A percentile compares a stretch with the other conserved stretches of the same genome.
These are phyloP conservation scores for Galerucella nymphaeae DNA, from an alignment of 2,888 invertebrate species.

Conservation along the genomic window DNA sequence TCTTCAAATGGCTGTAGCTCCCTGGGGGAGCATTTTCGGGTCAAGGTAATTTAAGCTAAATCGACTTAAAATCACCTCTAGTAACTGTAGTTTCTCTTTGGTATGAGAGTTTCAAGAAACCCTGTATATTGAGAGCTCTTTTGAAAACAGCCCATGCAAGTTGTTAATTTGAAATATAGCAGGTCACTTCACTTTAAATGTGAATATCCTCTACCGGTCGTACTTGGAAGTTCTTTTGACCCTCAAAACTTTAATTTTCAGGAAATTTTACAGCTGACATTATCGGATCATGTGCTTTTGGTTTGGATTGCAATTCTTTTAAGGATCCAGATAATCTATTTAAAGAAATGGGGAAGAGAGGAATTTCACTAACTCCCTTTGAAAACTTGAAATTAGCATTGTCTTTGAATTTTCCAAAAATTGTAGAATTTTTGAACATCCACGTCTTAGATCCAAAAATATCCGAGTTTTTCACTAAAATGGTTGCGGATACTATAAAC, in stretches of 20 bases:
- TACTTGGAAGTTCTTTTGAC: too few species aligned
- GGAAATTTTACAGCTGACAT: conserved; percentile 42
- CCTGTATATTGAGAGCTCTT: too few species aligned
- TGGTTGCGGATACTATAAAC: conserved; percentile 63
- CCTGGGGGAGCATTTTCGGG: too few species aligned
- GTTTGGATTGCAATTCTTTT: conserved; percentile 69
- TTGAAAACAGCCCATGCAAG: too few species aligned
- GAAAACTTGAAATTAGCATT: conserved; percentile 27
- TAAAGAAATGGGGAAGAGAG: conserved; percentile 44
- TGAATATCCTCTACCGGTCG: too few species aligned
- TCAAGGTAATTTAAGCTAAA: too few species aligned
- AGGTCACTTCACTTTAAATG: too few species aligned
- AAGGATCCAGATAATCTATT: conserved; percentile 66
- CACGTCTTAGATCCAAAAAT: conserved; percentile 40
- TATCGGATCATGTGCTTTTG: conserved; percentile 61
- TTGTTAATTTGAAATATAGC: too few species aligned
- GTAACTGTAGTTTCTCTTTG: too few species aligned
- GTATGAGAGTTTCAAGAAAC: too few species aligned
- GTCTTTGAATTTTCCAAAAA: conserved; percentile 36
- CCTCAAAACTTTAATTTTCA: conserved; percentile 24
- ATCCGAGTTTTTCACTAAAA: conserved; percentile 63
- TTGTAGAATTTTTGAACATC: conserved; percentile 44
- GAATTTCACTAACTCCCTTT: conserved; percentile 21
- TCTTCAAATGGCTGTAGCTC: too few species aligned
- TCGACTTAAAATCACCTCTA: too few species aligned